These are phyloP conservation scores for Sardinella longiceps DNA, from an alignment of 2,797 vertebrate genomes.

Conservation along the genomic window DNA sequence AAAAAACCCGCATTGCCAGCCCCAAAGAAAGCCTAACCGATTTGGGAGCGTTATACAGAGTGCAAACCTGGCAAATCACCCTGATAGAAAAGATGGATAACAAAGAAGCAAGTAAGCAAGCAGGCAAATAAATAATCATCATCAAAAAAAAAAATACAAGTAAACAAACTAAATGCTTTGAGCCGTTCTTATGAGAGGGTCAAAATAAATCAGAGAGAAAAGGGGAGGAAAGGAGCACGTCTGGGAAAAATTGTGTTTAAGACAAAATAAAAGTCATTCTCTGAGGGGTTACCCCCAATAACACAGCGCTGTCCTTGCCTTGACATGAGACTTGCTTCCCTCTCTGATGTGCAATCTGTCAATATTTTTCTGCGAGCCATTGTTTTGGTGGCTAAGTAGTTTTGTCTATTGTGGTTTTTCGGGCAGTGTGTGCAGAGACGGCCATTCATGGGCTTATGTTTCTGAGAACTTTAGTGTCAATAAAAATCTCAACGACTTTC, in stretches of 20 bases:
- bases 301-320: conserved; percentile 6
- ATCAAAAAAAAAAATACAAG: no score
- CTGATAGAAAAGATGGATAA: not conserved
- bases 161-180: not conserved
- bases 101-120: not conserved
- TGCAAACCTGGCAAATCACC: conserved; percentile 3
- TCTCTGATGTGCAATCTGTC: conserved; percentile 26
- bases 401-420: conserved; percentile 20
- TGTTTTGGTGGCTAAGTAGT: conserved; percentile 38
- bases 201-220: not conserved
- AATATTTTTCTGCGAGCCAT: conserved; percentile 25
- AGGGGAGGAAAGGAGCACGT: not conserved
- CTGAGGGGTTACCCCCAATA: not conserved
- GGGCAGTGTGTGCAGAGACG: not conserved
- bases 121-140: not conserved
- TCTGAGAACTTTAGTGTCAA: conserved; percentile 9
- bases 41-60: not conserved
- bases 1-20: not conserved
- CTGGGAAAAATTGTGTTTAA: conserved; percentile 18
- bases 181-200: not conserved
- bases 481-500: conserved; percentile 3
- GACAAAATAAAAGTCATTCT: conserved; percentile 1
- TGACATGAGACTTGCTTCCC: conserved; percentile 7
- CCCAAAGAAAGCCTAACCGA: not conserved
- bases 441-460: conserved; percentile 11